Percentiles rank a stretch among this genome's conserved stretches.
Conservation (phyloP, 1,140 invertebrate species). For the Hypsibius dujardini region DNA sequence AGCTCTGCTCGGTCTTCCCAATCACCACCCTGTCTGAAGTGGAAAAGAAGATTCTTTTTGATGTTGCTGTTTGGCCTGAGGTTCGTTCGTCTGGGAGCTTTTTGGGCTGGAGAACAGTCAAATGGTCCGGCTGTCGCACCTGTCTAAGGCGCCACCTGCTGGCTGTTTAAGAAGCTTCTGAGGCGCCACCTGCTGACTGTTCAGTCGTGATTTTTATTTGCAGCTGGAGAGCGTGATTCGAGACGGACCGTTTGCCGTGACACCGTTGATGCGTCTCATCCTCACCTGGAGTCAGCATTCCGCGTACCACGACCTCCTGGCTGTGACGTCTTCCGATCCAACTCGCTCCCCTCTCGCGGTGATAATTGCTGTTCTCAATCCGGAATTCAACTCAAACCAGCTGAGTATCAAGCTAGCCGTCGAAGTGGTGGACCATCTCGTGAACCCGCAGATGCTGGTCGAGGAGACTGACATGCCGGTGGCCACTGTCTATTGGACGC, state of each 20-base stretch:
- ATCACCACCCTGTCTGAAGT: constrained; percentile 42
- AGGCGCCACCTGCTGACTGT: too few species aligned
- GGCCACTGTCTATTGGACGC: too few species aligned
- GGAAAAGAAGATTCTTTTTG: constrained; percentile 56
- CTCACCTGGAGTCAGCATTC: constrained; percentile 19
- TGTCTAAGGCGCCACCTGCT: too few species aligned
- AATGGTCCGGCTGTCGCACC: too few species aligned
- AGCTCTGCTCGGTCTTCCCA: constrained; percentile 9
- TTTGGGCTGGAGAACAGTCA: too few species aligned
- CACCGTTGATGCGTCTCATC: constrained; percentile 19
- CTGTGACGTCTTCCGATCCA: constrained; percentile 23
- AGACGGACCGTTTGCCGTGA: background rate
- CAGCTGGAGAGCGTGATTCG: background rate
- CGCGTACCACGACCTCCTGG: constrained; percentile 20
- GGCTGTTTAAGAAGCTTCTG: too few species aligned
- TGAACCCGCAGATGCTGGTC: constrained; percentile 45
- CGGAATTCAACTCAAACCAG: constrained; percentile 47
- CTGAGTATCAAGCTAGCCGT: constrained; percentile 43
- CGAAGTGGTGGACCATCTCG: constrained; percentile 56
- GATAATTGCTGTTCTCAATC: constrained; percentile 46
- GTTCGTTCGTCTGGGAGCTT: too few species aligned
- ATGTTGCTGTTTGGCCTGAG: constrained; percentile 60
- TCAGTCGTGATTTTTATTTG: too few species aligned
- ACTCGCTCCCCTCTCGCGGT: constrained; percentile 37
- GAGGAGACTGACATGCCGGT: constrained; percentile 26